Conservation (phyloP, 1,140 invertebrate species). For the Drosophila ohnishii region DNA sequence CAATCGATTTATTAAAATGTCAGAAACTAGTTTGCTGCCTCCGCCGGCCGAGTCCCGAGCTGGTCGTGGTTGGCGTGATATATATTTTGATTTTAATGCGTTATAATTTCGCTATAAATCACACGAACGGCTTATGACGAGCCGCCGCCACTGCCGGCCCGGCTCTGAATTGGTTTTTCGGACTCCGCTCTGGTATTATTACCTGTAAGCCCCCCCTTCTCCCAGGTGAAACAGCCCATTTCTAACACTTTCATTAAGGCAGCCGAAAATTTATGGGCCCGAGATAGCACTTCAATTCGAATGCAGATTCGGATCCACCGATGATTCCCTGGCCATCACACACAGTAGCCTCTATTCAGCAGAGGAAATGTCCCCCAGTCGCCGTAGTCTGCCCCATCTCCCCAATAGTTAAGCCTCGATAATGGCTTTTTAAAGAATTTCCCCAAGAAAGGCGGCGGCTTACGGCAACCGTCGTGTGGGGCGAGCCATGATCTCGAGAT, state of each 20-base stretch:
- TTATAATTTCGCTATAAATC: slow-evolving; percentile 82
- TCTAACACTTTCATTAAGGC: slow-evolving; percentile 68
- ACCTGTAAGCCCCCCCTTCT: slow-evolving; percentile 2
- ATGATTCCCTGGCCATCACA: slow-evolving; percentile 37
- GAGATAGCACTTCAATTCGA: slow-evolving; percentile 69
- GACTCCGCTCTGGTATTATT: slow-evolving; percentile 19
- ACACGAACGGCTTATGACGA: slow-evolving; percentile 69
- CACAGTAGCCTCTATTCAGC: slow-evolving; percentile 58
- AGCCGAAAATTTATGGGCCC: slow-evolving; percentile 67
- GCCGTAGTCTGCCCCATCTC: not conserved
- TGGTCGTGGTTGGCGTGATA: slow-evolving; percentile 45
- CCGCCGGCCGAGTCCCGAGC: slow-evolving; percentile 2
- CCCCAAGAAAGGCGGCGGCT: slow-evolving; percentile 25
- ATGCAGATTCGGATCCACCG: slow-evolving; percentile 53
- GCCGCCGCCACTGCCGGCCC: slow-evolving; percentile 35
- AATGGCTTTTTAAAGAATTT: slow-evolving; percentile 81
- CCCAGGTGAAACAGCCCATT: slow-evolving; percentile 49
- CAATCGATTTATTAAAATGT: slow-evolving; percentile 79
- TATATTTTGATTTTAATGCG: slow-evolving; percentile 80
- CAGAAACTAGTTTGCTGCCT: slow-evolving; percentile 72
- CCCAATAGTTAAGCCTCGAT: slow-evolving; percentile 69
- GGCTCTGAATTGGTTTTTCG: slow-evolving; percentile 30
- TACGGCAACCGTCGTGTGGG: slow-evolving; percentile 66
- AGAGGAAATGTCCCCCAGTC: slow-evolving; percentile 49
- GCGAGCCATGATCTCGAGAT: slow-evolving; percentile 9